phyloP scores from a whole-genome alignment of 2,888 invertebrate species.

The Scaptomyza flava region DNA sequence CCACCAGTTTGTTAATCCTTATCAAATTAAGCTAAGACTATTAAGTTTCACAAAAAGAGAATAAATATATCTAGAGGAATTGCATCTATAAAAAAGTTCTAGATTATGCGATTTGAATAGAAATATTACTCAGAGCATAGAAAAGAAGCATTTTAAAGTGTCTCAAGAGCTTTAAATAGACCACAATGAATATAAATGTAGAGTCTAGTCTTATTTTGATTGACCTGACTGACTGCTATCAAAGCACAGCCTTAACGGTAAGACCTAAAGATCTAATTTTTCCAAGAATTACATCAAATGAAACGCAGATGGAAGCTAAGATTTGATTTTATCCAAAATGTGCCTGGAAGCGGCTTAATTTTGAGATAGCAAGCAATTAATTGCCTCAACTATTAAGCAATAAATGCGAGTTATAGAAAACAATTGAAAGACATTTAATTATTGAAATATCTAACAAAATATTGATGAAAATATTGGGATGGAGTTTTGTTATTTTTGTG shows the following conservation, averaged over 20 bases:
- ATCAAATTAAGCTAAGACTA: conserved; percentile 21
- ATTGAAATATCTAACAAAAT: conserved; percentile 30
- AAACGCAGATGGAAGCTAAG: too few relatives aligned
- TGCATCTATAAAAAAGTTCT: not conserved
- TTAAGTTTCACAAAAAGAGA: not conserved
- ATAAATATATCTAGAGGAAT: not conserved
- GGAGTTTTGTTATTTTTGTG: conserved; percentile 5
- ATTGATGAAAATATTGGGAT: conserved; percentile 2
- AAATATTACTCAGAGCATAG: not conserved
- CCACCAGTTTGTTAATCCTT: not conserved
- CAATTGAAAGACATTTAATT: conserved; percentile 21
- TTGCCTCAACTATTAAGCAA: not conserved
- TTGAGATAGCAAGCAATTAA: not conserved
- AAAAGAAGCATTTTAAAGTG: too few relatives aligned
- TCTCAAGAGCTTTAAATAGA: not conserved
- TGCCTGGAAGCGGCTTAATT: too few relatives aligned
- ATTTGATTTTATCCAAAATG: too few relatives aligned
- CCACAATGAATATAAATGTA: too few relatives aligned
- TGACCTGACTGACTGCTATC: not conserved
- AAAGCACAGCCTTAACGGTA: not conserved
- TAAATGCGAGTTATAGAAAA: not conserved
- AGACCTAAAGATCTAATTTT: not conserved
- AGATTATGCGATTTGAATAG: not conserved
- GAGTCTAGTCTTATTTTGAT: too few relatives aligned
- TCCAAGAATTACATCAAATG: too few relatives aligned